Conservation (phyloP, 1,140 invertebrate genomes). For the Drosophila insularis region DNA sequence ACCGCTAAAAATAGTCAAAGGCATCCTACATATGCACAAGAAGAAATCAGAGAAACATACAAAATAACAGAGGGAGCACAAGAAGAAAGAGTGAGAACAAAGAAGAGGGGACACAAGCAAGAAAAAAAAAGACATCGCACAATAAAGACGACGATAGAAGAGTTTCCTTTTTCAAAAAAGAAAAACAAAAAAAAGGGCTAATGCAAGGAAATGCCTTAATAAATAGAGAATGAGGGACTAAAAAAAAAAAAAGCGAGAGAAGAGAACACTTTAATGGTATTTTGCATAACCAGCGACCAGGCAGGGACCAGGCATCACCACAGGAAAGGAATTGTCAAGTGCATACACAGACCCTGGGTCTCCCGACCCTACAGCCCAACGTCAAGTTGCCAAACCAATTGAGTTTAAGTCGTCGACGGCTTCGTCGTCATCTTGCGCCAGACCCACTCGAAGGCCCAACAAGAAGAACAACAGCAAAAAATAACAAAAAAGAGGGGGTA, state of each 20-base stretch:
- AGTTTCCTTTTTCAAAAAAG: constrained; percentile 44
- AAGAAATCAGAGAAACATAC: constrained; percentile 10
- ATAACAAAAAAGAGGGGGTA: neutral
- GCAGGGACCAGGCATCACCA: constrained; percentile 22
- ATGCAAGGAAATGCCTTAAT: constrained; percentile 45
- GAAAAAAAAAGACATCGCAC: constrained; percentile 28
- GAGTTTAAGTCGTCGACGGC: constrained; percentile 23
- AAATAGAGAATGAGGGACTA: constrained; percentile 23
- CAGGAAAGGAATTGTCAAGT: constrained; percentile 42
- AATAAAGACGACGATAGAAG: constrained; percentile 22
- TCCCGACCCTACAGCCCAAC: constrained; percentile 20
- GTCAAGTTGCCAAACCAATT: constrained; percentile 60
- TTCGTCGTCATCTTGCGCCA: constrained; percentile 5
- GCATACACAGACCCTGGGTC: constrained; percentile 17
- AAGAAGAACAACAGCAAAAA: constrained; percentile 6
- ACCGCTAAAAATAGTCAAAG: constrained; percentile 58
- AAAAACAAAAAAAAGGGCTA: constrained; percentile 2
- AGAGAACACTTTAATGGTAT: constrained; percentile 23
- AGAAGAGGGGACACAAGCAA: neutral
- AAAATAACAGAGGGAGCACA: neutral
- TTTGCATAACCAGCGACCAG: constrained; percentile 12
- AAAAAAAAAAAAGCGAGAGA: neutral
- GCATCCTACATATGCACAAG: constrained; percentile 54
- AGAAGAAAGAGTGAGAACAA: neutral
- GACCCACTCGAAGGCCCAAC: constrained; percentile 13